Evolutionary conservation across 2,888 invertebrate genomes (phyloP), one percentile per base, ranked within the genome.

Genomic region (Agriopis marginaria): DNA sequence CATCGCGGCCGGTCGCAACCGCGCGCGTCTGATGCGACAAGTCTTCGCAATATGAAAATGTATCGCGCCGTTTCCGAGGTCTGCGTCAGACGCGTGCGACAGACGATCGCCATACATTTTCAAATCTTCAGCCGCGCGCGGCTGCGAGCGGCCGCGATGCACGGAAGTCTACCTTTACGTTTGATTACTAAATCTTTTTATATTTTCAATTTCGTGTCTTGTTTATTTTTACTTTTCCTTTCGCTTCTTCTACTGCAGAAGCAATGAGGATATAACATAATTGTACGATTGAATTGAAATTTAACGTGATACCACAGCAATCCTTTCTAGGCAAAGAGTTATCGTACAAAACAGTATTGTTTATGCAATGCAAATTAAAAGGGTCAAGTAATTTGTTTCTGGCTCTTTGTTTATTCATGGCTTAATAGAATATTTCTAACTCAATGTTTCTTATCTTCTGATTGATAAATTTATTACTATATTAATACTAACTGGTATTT

Each of bases 231-330:
- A 55, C 63, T 76, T 80, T 77, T 78, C 75, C 77, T 81, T 83
- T 84, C 78, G 90, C 90, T 91, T 90, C 89, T 87, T 89, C 77
- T 79, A 78, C 89, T 93, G 93, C 93, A 93, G 93, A 91, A 92
- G 93, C 93, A 93, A 94, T 93, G 92, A 86, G 82, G 79, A 77
- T 32, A n/a, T 74, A 70, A 42, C 72, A 74, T 70, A 64, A 64
- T 72, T 70, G 59, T 72, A 45, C 63, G 68, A 74, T 64, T 64
- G 51, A 66, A 66, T 58, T 73, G 64, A 78, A 76, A 45, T 58
- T 55, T 14, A 60, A 71, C 44, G 59, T 39, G 17, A 65, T 80
- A 87, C 93, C 93, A 93, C 93, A 93, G 89, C 92, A 93, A 93
- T 86, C 82, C 93, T 93, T 92, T 84, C 76, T 80, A 79, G 81